Conservation (phyloP, 2,888 invertebrate genomes). For the Himalopsyche japonica region DNA sequence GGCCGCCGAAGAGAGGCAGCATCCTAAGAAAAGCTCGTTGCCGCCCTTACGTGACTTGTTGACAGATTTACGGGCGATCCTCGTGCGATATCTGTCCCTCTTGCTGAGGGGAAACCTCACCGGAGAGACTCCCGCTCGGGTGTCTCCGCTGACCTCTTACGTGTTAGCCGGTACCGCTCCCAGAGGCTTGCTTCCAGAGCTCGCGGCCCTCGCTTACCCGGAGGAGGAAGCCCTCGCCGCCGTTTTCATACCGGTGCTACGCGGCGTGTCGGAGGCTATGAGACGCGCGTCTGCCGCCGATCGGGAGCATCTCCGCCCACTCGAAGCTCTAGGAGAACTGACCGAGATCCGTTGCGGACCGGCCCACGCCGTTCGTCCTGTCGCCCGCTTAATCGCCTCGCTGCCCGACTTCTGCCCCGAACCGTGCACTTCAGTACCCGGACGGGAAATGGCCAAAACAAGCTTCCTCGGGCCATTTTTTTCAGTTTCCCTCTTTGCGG, state of each 20-base stretch:
- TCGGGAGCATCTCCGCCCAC: constrained; percentile 67
- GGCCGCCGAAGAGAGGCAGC: constrained; percentile 72
- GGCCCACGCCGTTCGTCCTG: constrained; percentile 70
- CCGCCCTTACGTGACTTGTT: constrained; percentile 74
- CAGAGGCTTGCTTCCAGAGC: constrained; percentile 71
- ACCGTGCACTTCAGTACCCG: constrained; percentile 73
- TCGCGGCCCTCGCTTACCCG: constrained; percentile 65
- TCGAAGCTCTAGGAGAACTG: constrained; percentile 76
- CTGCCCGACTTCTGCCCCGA: constrained; percentile 76
- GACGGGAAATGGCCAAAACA: constrained; percentile 82
- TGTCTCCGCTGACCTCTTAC: constrained; percentile 70
- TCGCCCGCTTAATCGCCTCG: constrained; percentile 68
- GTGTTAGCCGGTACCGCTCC: constrained; percentile 73
- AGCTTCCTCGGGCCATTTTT: constrained; percentile 92
- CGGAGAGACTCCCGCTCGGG: constrained; percentile 50
- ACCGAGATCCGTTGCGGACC: constrained; percentile 76
- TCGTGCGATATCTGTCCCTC: constrained; percentile 63
- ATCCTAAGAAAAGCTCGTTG: constrained; percentile 75
- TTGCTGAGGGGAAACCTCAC: constrained; percentile 60
- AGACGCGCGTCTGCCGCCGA: constrained; percentile 71
- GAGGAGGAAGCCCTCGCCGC: constrained; percentile 61
- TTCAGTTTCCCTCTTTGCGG: constrained; percentile 88
- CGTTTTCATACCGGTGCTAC: constrained; percentile 70
- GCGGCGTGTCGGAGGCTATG: constrained; percentile 70
- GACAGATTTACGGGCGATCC: constrained; percentile 54